Conservation (phyloP, 2,797 vertebrate genomes). For the Ataeniobius toweri region DNA sequence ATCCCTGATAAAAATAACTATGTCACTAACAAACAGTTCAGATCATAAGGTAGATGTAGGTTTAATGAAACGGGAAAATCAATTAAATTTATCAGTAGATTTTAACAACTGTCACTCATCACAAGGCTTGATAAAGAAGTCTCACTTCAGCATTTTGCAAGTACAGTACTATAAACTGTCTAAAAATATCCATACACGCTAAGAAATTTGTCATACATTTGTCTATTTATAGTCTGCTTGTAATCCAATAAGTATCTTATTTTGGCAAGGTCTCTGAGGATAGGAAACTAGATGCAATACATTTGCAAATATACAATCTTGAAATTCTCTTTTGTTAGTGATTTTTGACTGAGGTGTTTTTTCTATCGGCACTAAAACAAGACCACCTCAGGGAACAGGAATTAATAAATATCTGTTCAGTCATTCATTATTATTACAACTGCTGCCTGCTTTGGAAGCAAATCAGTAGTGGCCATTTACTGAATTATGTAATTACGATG, state of each 20-base stretch:
- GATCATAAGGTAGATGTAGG: not conserved
- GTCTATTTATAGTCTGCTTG: not conserved
- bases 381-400: not conserved
- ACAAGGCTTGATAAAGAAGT: not conserved
- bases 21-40: not conserved
- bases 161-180: not conserved
- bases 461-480: not conserved
- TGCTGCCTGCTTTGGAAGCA: too few relatives aligned
- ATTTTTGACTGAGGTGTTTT: not conserved
- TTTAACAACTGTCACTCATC: not conserved
- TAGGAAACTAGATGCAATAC: not conserved
- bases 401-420: not conserved
- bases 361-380: not conserved
- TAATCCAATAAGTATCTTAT: not conserved
- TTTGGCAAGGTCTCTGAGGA: not conserved
- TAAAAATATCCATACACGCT: not conserved
- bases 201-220: not conserved
- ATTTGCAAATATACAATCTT: not conserved
- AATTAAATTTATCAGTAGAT: not conserved
- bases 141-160: conserved; percentile 1
- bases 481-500: not conserved
- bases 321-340: not conserved
- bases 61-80: not conserved
- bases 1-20: too few relatives aligned
- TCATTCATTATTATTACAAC: not conserved